Percentiles rank a stretch among this genome's conserved stretches.
Evolutionary conservation across 2,888 invertebrate species (phyloP).

Genomic region (Pristionchus maxplancki): DNA sequence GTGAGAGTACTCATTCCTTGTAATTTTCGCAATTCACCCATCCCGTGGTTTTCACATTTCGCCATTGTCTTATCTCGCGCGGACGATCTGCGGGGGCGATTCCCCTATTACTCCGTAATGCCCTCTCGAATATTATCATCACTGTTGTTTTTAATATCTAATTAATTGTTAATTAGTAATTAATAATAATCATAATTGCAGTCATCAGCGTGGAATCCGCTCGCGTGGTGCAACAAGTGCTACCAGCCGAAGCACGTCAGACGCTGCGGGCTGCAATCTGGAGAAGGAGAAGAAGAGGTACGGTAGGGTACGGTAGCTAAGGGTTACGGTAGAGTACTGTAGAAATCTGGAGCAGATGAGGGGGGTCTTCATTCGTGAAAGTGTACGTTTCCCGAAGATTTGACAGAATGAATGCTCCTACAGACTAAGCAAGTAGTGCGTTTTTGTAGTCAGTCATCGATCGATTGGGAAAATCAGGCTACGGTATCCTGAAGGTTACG

Average conservation of each 20-base stretch:
- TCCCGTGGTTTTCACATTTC: background rate
- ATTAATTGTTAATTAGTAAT: background rate
- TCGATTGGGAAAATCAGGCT: no score
- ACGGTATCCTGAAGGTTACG: background rate
- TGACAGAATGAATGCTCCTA: no score
- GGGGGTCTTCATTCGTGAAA: no score
- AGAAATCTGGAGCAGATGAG: background rate
- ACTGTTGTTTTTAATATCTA: no score
- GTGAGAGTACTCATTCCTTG: no score
- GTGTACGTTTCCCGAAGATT: no score
- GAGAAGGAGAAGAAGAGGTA: background rate
- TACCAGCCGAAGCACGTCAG: background rate
- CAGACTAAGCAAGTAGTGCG: no score
- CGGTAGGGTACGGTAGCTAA: background rate
- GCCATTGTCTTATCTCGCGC: background rate
- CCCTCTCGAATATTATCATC: no score
- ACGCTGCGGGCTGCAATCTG: background rate
- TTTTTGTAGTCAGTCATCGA: no score
- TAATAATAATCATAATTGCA: background rate
- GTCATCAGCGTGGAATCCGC: background rate
- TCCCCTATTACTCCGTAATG: no score
- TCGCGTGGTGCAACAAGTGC: constrained; percentile 40
- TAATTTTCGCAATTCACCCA: background rate
- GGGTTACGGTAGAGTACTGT: background rate
- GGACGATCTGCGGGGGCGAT: background rate